Evolutionary conservation across 2,888 invertebrate genomes (phyloP).

Genomic region (Hirtodrosophila duncani): DNA sequence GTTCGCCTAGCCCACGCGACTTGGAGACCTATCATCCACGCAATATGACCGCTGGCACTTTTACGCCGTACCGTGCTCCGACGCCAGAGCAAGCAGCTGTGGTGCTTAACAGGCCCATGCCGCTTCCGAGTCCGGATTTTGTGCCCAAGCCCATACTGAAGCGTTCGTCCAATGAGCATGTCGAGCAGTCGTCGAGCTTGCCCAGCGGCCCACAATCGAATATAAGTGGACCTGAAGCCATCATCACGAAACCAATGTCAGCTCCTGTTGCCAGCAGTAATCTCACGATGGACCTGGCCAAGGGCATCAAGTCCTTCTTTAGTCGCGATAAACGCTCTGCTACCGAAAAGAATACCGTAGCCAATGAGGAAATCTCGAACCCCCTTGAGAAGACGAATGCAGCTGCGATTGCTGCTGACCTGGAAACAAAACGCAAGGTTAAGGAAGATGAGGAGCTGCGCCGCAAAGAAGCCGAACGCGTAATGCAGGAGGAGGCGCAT

Average conservation of each 20-base stretch:
- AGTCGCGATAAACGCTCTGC: slow-evolving; percentile 72
- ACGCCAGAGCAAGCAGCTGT: slow-evolving; percentile 81
- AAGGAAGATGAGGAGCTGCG: slow-evolving; percentile 74
- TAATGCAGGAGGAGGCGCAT: slow-evolving; percentile 82
- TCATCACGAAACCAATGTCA: not conserved
- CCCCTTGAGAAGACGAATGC: slow-evolving; percentile 58
- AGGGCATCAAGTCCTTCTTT: slow-evolving; percentile 75
- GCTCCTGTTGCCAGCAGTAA: slow-evolving; percentile 24
- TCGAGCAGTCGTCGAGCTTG: slow-evolving; percentile 62
- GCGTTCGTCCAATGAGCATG: slow-evolving; percentile 79
- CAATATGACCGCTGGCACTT: slow-evolving; percentile 78
- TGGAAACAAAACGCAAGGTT: slow-evolving; percentile 75
- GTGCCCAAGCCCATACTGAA: slow-evolving; percentile 90
- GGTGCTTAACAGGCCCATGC: slow-evolving; percentile 81
- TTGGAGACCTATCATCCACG: slow-evolving; percentile 85
- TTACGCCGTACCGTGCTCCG: slow-evolving; percentile 76
- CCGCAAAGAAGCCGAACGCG: slow-evolving; percentile 67
- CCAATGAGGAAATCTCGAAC: slow-evolving; percentile 63
- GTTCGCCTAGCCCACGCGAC: slow-evolving; percentile 79
- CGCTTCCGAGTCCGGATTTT: slow-evolving; percentile 85
- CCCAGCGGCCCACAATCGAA: slow-evolving; percentile 41
- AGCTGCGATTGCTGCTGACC: slow-evolving; percentile 68
- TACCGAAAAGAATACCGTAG: slow-evolving; percentile 74
- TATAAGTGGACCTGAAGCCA: slow-evolving; percentile 6
- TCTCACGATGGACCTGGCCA: slow-evolving; percentile 62